Base-by-base conservation (phyloP, 2,113 vertebrate species). In the Cyanocitta stelleri region DNA sequence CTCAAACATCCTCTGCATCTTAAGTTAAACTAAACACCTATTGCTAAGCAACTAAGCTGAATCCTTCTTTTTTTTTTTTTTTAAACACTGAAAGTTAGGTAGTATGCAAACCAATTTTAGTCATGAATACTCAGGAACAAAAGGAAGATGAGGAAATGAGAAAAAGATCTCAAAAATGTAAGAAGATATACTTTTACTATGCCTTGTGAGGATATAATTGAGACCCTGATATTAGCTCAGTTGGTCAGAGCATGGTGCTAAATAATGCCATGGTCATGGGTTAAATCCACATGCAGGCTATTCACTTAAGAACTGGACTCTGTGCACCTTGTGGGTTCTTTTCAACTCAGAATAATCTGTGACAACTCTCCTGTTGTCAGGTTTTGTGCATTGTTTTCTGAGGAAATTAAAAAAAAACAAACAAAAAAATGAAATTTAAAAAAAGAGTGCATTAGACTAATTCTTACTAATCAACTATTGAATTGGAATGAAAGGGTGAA, bases 1-100 rank as follows among this genome's bases (percentile, higher is more conserved):
- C 26, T 46, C 23, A 63, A 64, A 44, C 5, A 6, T 39, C 16
- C 17, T 77, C 61, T 74, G 9, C 24, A 52, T 30, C 10, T 49
- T 69, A 77, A 81, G 21, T 43, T 61, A 19, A 37, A 52, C 19
- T 61, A 33, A 78, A 61, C 17, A 39, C 1, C 1, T 49, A 15
- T 23, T 68, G 22, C 51, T 88, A 85, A 86, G 62, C 37, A 93
- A n/a, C 11, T 35, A 52, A 52, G 3, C 1, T 35, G 10, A 59
- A 67, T 49, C 14, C 1, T 4, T 44, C n/a, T n/a, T n/a, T n/a
- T n/a, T 1, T 1, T 3, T 29, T 12, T 41, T 44, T 19, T 41
- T 49, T 2, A 5, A 58, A 39, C 37, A 32, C 0, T 7, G 24
- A 14, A 67, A 37, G 1, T 30, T 62, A 58, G 6, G 17, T 49